Evolutionary conservation across 2,888 invertebrate genomes (phyloP).

Genomic region (Petrophora chlorosata): DNA sequence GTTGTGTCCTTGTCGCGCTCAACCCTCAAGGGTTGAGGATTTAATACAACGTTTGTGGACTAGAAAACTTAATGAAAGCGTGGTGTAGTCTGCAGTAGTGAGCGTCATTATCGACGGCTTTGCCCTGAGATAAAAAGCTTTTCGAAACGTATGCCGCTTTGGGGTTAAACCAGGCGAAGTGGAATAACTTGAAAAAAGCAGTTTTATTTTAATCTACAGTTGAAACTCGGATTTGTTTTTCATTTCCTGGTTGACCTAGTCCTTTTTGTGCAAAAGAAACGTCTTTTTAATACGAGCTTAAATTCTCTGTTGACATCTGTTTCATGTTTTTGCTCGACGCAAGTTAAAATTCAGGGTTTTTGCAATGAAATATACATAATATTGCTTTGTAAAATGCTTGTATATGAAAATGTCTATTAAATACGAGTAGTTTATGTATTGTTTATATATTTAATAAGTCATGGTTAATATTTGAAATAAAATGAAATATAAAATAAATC

Average conservation of each 20-base stretch:
- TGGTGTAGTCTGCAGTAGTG: conserved; percentile 60
- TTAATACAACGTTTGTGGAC: conserved; percentile 63
- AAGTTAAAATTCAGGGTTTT: too few relatives aligned
- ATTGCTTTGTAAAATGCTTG: too few relatives aligned
- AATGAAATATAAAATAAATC: too few relatives aligned
- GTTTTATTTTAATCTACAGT: conserved; percentile 44
- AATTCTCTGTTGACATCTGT: conserved; percentile 18
- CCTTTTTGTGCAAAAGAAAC: conserved; percentile 17
- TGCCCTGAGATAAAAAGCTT: conserved; percentile 68
- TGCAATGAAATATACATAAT: too few relatives aligned
- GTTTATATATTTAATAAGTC: too few relatives aligned
- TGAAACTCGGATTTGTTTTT: conserved; percentile 29
- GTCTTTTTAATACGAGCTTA: conserved; percentile 11
- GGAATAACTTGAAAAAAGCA: conserved; percentile 48
- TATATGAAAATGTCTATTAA: too few relatives aligned
- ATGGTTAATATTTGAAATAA: too few relatives aligned
- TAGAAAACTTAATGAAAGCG: conserved; percentile 77
- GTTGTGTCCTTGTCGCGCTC: conserved; percentile 46
- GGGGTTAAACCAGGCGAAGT: conserved; percentile 57
- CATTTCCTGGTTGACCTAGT: conserved; percentile 31
- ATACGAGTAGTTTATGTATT: too few relatives aligned
- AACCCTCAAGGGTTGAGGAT: conserved; percentile 53
- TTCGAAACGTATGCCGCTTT: conserved; percentile 67
- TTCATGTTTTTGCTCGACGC: conserved; percentile 7
- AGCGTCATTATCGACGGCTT: conserved; percentile 77